Percentiles rank a stretch among this genome's conserved stretches.
phyloP scores from a whole-genome alignment of 2,797 vertebrate genomes.

The Hemibagrus guttatus region DNA sequence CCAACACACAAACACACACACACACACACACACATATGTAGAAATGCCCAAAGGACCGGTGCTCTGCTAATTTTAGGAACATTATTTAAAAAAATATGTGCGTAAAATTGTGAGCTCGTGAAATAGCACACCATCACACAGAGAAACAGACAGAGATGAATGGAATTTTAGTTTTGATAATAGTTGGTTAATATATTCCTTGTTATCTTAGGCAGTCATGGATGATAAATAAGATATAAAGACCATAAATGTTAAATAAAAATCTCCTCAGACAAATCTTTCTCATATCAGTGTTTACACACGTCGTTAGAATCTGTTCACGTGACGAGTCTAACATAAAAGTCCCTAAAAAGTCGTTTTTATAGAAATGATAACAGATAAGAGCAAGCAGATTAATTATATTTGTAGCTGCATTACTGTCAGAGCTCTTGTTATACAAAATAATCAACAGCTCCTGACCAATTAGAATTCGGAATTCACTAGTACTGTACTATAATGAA shows the following conservation, averaged over 20 bases:
- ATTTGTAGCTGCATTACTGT: no score
- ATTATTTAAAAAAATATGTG: background rate
- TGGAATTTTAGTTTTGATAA: background rate
- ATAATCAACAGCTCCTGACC: background rate
- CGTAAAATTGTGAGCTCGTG: background rate
- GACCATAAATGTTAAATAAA: background rate
- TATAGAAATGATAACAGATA: no score
- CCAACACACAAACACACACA: constrained; percentile 12
- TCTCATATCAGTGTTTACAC: no score
- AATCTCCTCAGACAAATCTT: no score
- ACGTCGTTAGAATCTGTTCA: no score
- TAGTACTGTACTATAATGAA: no score
- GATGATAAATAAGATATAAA: background rate
- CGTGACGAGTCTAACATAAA: no score
- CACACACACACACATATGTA: background rate
- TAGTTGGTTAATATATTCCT: background rate
- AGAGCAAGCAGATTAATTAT: no score
- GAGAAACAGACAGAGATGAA: background rate
- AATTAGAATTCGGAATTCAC: no score
- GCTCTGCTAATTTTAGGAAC: background rate
- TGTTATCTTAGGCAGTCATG: background rate
- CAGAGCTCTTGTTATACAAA: background rate
- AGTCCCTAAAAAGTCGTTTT: no score
- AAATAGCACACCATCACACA: background rate
- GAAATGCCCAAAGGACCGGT: background rate